Evolutionary conservation across 2,888 invertebrate species (phyloP).

Genomic region (Neelides folsomi): DNA sequence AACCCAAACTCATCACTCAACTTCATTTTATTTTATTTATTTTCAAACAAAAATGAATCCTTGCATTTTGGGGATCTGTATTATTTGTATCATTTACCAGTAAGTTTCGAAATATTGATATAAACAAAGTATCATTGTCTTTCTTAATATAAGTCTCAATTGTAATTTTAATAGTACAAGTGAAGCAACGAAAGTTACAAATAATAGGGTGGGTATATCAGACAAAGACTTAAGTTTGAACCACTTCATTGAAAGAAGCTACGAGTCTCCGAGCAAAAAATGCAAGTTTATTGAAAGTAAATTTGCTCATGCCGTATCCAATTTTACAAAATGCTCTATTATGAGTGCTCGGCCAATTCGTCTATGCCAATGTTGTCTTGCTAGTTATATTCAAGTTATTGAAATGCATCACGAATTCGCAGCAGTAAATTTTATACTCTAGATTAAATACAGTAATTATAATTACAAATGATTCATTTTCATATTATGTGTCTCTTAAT

Average conservation of each 20-base stretch:
- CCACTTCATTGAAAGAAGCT: no score
- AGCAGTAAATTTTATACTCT: constrained; percentile 9
- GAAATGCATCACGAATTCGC: constrained; percentile 41
- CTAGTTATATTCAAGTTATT: constrained; percentile 43
- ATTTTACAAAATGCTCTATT: constrained; percentile 50
- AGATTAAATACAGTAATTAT: neutral
- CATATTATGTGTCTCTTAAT: neutral
- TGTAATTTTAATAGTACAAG: no score
- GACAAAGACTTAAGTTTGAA: no score
- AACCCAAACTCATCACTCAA: no score
- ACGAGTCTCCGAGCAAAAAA: constrained; percentile 21
- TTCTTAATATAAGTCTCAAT: no score
- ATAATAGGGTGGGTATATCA: constrained; percentile 22
- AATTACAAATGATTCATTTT: neutral
- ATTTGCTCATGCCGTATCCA: constrained; percentile 46
- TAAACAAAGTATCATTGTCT: no score
- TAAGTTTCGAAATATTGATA: no score
- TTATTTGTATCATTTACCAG: no score
- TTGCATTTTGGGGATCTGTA: no score
- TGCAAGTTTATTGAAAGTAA: constrained; percentile 30
- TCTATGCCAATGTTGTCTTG: constrained; percentile 48
- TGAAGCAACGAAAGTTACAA: constrained; percentile 1
- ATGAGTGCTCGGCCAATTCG: constrained; percentile 48
- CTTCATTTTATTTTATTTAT: no score
- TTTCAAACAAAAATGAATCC: no score